Evolutionary conservation across 64 coral and sea anemone genomes (phyloP), one percentile per base, ranked within the genome.

Genomic region (Porites australiensis): DNA sequence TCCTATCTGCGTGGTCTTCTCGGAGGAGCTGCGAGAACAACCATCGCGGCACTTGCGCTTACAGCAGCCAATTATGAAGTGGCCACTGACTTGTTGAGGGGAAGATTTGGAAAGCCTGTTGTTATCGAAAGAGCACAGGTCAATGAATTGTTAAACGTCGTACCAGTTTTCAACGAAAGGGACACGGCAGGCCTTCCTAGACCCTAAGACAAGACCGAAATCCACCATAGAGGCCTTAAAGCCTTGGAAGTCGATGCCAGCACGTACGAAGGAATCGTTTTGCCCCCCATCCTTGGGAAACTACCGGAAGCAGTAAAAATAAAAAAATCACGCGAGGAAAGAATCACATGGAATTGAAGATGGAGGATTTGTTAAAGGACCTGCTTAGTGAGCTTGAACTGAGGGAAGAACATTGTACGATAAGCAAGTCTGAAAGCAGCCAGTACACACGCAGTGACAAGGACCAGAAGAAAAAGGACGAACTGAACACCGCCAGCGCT

Each of bases 21-120:
- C 15, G 68, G 12, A n/a, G 90, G 64, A 19, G 3, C 65, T 6
- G 69, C 80, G 6, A 85, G 79, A 18, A 70, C 90, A 5, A 64
- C 79, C 15, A 84, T 92, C 2, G 80, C 90, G 18, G 90, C 80
- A 50, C 82, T 92, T 74, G 64, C 90, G 27, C 80, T 86, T 3
- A 92, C 90, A 16, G 80, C 50, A 21, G 81, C 64, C 13, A 92
- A 86, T 13, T 92, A 86, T 72, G 60, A 92, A n/a, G 51, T 64
- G 6, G 80, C 90, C 8, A 61, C 86, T n/a, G 81, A 58, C 44
- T 5, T 86, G 9, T 66, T 92, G 11, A 63, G 83, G n/a, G 48
- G 74, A 19, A 13, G 89, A 74, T 91, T 82, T 60, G 89, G 79
- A 23, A 72, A 59, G 51, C n/a, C 65, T 37, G 46, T 44, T 18